A percentile compares a stretch with the other conserved stretches of the same genome.
Conservation (phyloP, 2,113 vertebrate species). For the Heterotis niloticus region DNA sequence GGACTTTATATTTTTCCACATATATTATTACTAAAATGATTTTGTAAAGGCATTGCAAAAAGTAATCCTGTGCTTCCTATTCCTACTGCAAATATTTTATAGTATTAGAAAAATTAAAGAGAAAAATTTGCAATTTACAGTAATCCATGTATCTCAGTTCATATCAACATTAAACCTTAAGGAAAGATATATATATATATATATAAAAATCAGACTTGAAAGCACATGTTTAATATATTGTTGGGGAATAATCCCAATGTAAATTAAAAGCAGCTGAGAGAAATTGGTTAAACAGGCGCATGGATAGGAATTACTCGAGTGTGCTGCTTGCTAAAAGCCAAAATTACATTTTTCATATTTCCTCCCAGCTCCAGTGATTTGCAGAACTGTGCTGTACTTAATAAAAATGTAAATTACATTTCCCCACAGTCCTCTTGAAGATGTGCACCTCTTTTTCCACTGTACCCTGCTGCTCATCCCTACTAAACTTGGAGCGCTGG, state of each 20-base stretch:
- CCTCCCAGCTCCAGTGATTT: background rate
- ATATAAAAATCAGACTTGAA: conserved; percentile 18
- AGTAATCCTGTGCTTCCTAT: no score
- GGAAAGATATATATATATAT: background rate
- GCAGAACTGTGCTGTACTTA: conserved; percentile 11
- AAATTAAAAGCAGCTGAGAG: background rate
- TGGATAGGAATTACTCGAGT: conserved; percentile 12
- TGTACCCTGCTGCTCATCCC: background rate
- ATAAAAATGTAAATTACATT: conserved; percentile 24
- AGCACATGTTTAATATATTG: background rate
- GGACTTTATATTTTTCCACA: no score
- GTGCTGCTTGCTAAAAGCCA: conserved; percentile 16
- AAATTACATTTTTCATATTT: conserved; percentile 23
- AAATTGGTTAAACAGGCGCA: conserved; percentile 16
- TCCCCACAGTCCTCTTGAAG: background rate
- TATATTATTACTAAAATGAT: no score
- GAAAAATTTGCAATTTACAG: no score
- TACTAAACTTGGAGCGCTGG: background rate
- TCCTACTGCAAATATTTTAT: no score
- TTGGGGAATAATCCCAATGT: conserved; percentile 14
- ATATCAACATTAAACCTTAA: background rate
- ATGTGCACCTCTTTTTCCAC: background rate
- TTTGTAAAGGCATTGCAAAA: no score
- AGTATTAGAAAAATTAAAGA: background rate
- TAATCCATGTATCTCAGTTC: background rate